Conservation (phyloP, 2,113 vertebrate species). For the Scatophagus argus region DNA sequence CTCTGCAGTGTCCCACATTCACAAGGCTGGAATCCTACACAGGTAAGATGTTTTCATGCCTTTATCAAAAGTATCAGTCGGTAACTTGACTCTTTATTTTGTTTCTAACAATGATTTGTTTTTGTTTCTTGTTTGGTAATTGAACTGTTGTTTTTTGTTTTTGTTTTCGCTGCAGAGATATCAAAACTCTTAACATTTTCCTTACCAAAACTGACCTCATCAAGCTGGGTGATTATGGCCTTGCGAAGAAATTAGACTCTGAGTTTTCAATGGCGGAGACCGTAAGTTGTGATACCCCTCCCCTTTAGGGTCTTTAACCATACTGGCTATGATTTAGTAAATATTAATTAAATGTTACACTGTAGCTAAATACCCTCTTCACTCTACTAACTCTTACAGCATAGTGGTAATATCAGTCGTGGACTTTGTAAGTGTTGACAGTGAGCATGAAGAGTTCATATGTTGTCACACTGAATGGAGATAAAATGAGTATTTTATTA, state of each 20-base stretch:
- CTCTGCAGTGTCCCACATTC: conserved; percentile 96
- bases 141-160: conserved; percentile 17
- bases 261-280: conserved; percentile 98
- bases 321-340: background rate
- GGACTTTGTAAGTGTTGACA: background rate
- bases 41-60: conserved; percentile 81
- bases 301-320: background rate
- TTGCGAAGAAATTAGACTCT: conserved; percentile 96
- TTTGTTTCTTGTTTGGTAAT: background rate
- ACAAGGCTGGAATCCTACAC: conserved; percentile 96
- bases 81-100: background rate
- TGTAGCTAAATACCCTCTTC: background rate
- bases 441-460: background rate
- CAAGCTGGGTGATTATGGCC: conserved; percentile 96
- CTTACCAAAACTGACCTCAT: conserved; percentile 98
- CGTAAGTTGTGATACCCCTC: conserved; percentile 79
- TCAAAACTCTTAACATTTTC: conserved; percentile 99
- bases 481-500: too few species aligned
- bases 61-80: background rate
- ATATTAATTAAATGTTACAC: background rate
- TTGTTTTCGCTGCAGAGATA: conserved; percentile 96
- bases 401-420: background rate
- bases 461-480: background rate
- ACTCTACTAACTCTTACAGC: background rate
- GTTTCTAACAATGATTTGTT: background rate